A percentile compares a stretch with the other conserved stretches of the same genome.
These are phyloP conservation scores for Cacatua alba DNA, from an alignment of 2,113 vertebrate species.

Conservation along the genomic window DNA sequence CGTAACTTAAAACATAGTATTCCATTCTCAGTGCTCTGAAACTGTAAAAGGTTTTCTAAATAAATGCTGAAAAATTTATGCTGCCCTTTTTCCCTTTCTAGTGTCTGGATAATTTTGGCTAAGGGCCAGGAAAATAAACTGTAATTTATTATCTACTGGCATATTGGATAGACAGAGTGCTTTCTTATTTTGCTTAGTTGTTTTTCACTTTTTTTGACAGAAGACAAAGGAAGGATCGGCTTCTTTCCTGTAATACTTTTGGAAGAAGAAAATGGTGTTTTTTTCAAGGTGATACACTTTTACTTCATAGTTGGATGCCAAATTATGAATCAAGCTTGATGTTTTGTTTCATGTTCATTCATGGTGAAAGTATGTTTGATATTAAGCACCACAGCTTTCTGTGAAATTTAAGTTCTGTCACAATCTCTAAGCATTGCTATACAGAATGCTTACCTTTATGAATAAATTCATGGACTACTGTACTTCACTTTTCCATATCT, in stretches of 20 bases:
- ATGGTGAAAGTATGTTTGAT: constrained; percentile 26
- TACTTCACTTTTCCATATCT: not conserved
- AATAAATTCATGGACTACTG: not conserved
- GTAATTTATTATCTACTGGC: constrained; percentile 29
- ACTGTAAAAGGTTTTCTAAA: not conserved
- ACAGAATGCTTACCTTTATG: not conserved
- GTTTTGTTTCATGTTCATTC: constrained; percentile 57
- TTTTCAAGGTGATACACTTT: constrained; percentile 32
- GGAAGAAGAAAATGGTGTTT: constrained; percentile 31
- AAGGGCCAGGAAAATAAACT: constrained; percentile 16
- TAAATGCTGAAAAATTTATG: constrained; percentile 24
- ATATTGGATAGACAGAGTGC: constrained; percentile 34
- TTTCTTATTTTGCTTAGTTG: constrained; percentile 53
- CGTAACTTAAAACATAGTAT: not conserved
- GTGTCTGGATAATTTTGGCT: constrained; percentile 21
- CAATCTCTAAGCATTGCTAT: not conserved
- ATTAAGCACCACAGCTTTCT: constrained; percentile 1
- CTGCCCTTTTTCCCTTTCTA: constrained; percentile 36
- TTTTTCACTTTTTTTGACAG: constrained; percentile 10
- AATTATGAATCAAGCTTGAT: constrained; percentile 39
- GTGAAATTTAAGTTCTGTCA: constrained; percentile 3
- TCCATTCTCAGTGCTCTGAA: not conserved
- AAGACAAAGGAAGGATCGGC: not conserved
- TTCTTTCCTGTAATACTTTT: constrained; percentile 21
- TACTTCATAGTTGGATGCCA: constrained; percentile 48